These are phyloP conservation scores for Cryptoprocta ferox DNA, from an alignment of 2,797 vertebrate genomes.

Conservation along the genomic window DNA sequence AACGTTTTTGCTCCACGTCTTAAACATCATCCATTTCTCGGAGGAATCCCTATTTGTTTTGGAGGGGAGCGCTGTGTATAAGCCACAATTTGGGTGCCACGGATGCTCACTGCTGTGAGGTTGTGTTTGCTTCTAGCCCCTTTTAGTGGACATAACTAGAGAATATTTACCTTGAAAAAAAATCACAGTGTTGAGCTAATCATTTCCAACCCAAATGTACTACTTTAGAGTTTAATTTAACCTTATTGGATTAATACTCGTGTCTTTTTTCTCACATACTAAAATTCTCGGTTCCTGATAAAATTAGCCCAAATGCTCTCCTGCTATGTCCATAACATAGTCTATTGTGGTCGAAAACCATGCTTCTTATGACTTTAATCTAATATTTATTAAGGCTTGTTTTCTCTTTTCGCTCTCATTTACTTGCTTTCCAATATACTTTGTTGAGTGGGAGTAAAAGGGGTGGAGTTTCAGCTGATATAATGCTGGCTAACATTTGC, in stretches of 20 bases:
- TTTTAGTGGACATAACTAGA: neutral
- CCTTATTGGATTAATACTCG: neutral
- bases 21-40: neutral
- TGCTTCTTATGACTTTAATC: neutral
- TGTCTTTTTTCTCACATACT: neutral
- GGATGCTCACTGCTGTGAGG: neutral
- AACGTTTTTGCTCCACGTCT: neutral
- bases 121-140: neutral
- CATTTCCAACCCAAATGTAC: slow-evolving; percentile 5
- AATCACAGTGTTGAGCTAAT: neutral
- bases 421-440: slow-evolving; percentile 20
- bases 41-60: neutral
- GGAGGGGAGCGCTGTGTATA: neutral
- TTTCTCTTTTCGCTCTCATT: neutral
- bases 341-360: neutral
- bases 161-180: neutral
- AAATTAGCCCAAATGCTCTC: neutral
- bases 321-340: neutral
- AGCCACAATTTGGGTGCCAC: neutral
- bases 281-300: neutral
- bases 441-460: slow-evolving; percentile 36
- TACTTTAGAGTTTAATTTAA: slow-evolving; percentile 5
- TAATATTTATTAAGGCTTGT: neutral
- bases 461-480: slow-evolving; percentile 31
- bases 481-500: neutral